Conservation (phyloP, 2,797 vertebrate species). For the Megalops cyprinoides region DNA sequence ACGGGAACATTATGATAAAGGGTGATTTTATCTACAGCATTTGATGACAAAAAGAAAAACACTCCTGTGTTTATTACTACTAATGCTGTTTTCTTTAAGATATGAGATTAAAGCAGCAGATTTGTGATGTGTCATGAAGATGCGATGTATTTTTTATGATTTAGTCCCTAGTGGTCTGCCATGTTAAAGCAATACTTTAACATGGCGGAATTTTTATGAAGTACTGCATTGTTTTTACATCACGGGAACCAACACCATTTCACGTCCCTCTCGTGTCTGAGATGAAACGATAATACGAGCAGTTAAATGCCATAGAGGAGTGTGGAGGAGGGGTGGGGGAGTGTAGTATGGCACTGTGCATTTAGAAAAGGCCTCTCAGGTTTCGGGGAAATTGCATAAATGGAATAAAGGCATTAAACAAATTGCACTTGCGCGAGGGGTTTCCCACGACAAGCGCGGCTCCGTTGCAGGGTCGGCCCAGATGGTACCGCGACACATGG, state of each 20-base stretch:
- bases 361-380: too few species aligned
- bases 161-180: too few species aligned
- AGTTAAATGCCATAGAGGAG: neutral
- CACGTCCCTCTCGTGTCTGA: neutral
- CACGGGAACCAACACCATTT: neutral
- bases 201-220: neutral
- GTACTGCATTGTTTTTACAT: conserved; percentile 14
- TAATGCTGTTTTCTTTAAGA: too few species aligned
- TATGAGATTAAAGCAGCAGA: too few species aligned
- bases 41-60: too few species aligned
- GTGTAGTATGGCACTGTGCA: neutral
- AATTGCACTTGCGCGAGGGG: neutral
- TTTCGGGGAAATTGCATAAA: neutral
- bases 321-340: neutral
- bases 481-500: conserved; percentile 42
- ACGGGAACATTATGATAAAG: too few species aligned
- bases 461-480: conserved; percentile 38
- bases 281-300: neutral
- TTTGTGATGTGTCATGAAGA: too few species aligned
- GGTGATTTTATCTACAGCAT: too few species aligned
- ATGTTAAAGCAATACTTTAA: conserved; percentile 18
- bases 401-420: neutral
- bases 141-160: too few species aligned
- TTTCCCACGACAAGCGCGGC: neutral
- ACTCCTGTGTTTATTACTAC: too few species aligned